Percentiles rank a stretch among this genome's conserved stretches.
Evolutionary conservation across 1,140 invertebrate genomes (phyloP).

Genomic region (Pachypeltis micranthus): DNA sequence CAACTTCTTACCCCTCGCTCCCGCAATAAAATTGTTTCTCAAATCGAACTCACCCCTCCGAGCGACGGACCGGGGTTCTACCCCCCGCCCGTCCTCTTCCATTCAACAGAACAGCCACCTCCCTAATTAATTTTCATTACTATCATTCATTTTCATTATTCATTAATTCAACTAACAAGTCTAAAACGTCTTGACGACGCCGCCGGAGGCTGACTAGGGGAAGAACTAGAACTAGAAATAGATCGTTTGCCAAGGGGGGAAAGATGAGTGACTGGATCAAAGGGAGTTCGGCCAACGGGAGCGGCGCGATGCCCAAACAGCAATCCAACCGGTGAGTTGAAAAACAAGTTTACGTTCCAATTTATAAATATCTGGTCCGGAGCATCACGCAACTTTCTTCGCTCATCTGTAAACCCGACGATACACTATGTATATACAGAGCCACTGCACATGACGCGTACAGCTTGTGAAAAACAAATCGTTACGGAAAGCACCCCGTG

Average conservation of each 20-base stretch:
- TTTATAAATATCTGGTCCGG: too few relatives aligned
- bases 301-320: neutral
- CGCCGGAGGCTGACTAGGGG: too few relatives aligned
- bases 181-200: too few relatives aligned
- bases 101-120: neutral
- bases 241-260: neutral
- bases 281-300: neutral
- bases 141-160: neutral
- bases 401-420: too few relatives aligned
- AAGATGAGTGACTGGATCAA: conserved; percentile 2
- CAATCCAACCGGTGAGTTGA: neutral
- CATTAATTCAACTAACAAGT: neutral
- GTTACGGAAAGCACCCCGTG: too few relatives aligned
- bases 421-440: too few relatives aligned
- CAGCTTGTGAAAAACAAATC: too few relatives aligned
- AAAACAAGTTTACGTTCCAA: too few relatives aligned
- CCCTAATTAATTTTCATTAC: neutral
- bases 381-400: too few relatives aligned
- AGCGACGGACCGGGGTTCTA: neutral
- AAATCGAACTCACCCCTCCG: neutral
- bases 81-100: neutral
- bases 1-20: neutral
- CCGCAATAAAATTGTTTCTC: neutral
- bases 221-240: neutral
- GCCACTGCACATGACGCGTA: too few relatives aligned